phyloP scores from a whole-genome alignment of 1,140 invertebrate genomes.

The Caenorhabditis tropicalis region DNA sequence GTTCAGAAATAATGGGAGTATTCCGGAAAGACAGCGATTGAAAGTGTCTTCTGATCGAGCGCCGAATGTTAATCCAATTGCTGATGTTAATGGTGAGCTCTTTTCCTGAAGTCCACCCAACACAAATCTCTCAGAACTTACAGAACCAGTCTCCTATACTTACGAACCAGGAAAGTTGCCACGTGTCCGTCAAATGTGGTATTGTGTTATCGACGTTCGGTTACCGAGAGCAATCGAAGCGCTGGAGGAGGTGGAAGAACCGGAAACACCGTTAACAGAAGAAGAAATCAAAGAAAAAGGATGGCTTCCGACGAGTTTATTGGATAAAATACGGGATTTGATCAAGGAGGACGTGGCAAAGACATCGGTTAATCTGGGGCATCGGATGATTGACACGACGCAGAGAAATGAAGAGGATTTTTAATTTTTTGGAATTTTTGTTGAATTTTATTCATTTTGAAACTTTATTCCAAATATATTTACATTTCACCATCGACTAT shows the following conservation, averaged over 20 bases:
- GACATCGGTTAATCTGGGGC: conserved; percentile 51
- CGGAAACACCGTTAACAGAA: not conserved
- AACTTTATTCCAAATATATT: too few relatives aligned
- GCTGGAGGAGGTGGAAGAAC: conserved; percentile 27
- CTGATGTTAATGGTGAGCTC: conserved; percentile 49
- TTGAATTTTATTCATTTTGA: too few relatives aligned
- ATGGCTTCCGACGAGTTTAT: conserved; percentile 62
- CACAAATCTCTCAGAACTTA: too few relatives aligned
- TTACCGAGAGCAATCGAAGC: conserved; percentile 63
- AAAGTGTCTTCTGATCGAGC: conserved; percentile 58
- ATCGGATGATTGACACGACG: not conserved
- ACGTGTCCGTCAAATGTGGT: conserved; percentile 69
- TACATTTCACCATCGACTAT: conserved; percentile 37
- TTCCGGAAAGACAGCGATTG: conserved; percentile 66
- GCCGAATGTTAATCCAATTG: not conserved
- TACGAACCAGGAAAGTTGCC: conserved; percentile 58
- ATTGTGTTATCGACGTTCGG: conserved; percentile 67
- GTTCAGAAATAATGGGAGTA: conserved; percentile 62
- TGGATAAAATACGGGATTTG: conserved; percentile 62
- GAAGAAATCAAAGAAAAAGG: conserved; percentile 52
- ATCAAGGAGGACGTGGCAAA: conserved; percentile 67
- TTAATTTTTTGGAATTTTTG: not conserved
- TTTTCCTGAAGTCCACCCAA: conserved; percentile 49
- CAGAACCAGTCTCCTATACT: conserved; percentile 4
- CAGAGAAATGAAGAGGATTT: not conserved